Evolutionary conservation across 2,113 vertebrate species (phyloP), one percentile per base, ranked within the genome.

Genomic region (Etheostoma cragini): DNA sequence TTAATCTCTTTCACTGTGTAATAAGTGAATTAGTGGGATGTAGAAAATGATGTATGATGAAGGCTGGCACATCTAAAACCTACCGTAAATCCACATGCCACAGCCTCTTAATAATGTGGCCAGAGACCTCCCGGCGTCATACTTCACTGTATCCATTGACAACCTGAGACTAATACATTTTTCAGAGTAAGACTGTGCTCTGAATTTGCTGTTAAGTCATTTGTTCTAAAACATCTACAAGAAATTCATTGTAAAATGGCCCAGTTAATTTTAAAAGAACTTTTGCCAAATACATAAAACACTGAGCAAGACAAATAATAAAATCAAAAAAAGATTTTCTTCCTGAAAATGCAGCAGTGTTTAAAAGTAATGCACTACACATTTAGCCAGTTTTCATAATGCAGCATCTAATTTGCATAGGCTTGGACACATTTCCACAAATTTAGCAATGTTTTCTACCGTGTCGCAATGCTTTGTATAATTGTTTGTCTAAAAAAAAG

Each of bases 1-100:
- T 92, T 81, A 81, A 94, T 91, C 81, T 90, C 54, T 80, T 76
- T 79, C 87, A 72, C 21, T 81, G 76, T 87, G 81, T 89, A 93
- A 90, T 89, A 88, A 91, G 88, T 91, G 86, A 94, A 93, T 93
- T 91, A 90, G 90, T 85, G 84, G 80, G 86, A 84, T 82, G 89
- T 90, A 86, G 85, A 71, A 72, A 80, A 87, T 91, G 88, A 93
- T 92, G 84, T 84, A 93, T 86, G 82, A 88, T n/a, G 61, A 71
- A 81, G 76, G 86, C 81, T 84, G 88, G 82, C 88, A 79, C 21
- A 54, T 86, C 83, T 75, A 79, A 90, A 87, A 84, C 87, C 87
- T 75, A 83, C 87, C 82, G 84, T 93, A 92, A 92, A 91, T 93
- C 90, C 87, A 88, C 83, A 88, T 80, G 85, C 89, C 86, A 85